These are phyloP conservation scores for Orcinus orca DNA, from an alignment of 2,113 vertebrate genomes.

Conservation along the genomic window DNA sequence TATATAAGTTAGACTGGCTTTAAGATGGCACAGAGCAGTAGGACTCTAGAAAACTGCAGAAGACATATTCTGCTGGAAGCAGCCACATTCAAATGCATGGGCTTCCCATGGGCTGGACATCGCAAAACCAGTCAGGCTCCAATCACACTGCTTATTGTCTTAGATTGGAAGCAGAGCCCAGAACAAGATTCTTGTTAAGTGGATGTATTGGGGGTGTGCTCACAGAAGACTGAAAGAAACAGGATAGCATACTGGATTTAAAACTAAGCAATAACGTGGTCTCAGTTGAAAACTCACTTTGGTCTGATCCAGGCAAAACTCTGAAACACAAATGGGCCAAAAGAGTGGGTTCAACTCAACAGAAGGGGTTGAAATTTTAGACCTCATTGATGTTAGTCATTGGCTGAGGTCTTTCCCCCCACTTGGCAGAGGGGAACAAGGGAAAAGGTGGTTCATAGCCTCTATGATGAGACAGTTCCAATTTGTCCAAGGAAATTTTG, in stretches of 20 bases:
- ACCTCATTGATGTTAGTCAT: not conserved
- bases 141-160: not conserved
- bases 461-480: not conserved
- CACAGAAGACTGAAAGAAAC: not conserved
- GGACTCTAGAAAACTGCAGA: not conserved
- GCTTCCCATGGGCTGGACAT: accelerated
- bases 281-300: not conserved
- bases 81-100: not conserved
- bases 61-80: not conserved
- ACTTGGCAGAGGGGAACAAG: not conserved
- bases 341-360: no score
- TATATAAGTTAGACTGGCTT: not conserved
- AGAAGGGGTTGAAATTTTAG: not conserved
- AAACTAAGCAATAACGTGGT: not conserved
- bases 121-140: not conserved
- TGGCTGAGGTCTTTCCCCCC: not conserved
- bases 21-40: not conserved
- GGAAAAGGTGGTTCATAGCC: not conserved
- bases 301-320: not conserved
- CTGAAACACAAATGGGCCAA: not conserved
- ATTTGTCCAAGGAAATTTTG: not conserved
- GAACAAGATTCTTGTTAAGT: not conserved
- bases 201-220: no score
- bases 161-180: not conserved
- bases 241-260: not conserved